Base-by-base conservation (phyloP, 2,888 invertebrate genomes). In the Venustoraphidia nigricollis region DNA sequence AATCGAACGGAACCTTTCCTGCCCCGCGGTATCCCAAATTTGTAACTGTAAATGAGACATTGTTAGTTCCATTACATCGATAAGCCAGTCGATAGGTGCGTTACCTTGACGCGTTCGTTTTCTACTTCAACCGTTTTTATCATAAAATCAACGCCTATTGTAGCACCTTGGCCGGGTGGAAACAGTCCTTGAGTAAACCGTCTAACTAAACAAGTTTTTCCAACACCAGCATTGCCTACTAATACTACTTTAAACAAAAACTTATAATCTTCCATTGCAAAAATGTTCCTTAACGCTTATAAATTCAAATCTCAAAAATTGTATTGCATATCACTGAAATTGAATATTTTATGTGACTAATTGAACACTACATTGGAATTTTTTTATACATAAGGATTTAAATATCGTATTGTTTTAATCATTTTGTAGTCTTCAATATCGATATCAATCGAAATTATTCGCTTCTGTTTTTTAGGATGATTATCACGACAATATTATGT, bases 81-180 rank as follows among this genome's bases (percentile, higher is more conserved):
- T 38, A 38, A n/a, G 8, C 3, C 38, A 8, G 38, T 11, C 38
- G 38, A n/a, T 2, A 10, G 1, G 13, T 13, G 10, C 53, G 54
- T 67, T 72, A 89, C 88, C 79, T 92, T 92, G 58, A 92, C 87
- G 81, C 89, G 90, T 69, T 91, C 90, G 62, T 89, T 89, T 60
- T 91, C 94, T 49, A 97, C 90, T 75, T 95, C 94, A 9, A 97
- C 92, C 47, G 95, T 95, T 73, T 97, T 97, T 53, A 97, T 96
- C 95, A 97, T 95, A 67, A 97, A 97, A 75, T 97, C 97, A 34
- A 97, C 96, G 49, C 96, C 96, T 60, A 97, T 97, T 3, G 96
- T 97, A 49, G 96, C 96, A 56, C 95, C 95, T 71, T 97, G 96
- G 10, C 96, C 96, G 36, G 95, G 95, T 46, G 96, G 96, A 70